Evolutionary conservation across 2,797 vertebrate species (phyloP).

Genomic region (Takifugu ocellatus): DNA sequence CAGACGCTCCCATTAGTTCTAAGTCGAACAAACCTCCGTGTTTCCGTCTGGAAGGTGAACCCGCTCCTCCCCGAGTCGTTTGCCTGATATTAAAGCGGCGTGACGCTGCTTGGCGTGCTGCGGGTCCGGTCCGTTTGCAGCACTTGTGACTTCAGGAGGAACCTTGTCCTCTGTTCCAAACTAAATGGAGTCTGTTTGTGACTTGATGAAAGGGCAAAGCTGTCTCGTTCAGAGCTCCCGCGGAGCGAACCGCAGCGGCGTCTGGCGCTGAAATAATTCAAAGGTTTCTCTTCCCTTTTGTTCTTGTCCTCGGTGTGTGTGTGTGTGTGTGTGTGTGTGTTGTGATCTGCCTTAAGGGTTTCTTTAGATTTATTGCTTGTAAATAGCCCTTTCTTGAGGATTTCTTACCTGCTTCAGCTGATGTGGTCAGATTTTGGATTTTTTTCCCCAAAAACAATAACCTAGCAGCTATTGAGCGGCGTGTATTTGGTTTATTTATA

Average conservation of each 20-base stretch:
- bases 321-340: background rate
- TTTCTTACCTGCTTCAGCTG: background rate
- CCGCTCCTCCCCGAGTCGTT: background rate
- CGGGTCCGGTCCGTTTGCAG: conserved; percentile 12
- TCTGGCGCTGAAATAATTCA: conserved; percentile 20
- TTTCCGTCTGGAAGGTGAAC: background rate
- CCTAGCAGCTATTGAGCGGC: too few species aligned
- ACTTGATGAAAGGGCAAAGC: conserved; percentile 42
- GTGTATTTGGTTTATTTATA: too few species aligned
- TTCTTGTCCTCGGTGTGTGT: conserved; percentile 8
- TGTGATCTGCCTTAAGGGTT: background rate
- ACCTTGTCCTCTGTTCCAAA: conserved; percentile 13
- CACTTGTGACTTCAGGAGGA: conserved; percentile 21
- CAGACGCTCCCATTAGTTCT: background rate
- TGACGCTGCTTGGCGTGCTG: background rate
- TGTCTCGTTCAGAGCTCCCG: conserved; percentile 18
- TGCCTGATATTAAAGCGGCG: conserved; percentile 17
- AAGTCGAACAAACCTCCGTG: background rate
- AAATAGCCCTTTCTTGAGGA: background rate
- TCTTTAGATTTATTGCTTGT: too few species aligned
- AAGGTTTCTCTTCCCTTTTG: conserved; percentile 17
- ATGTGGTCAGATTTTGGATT: too few species aligned
- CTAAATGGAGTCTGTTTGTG: conserved; percentile 25
- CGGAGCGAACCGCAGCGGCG: conserved; percentile 15
- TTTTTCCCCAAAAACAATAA: too few species aligned